Percentiles rank a stretch among this genome's conserved stretches.
phyloP scores from a whole-genome alignment of 2,888 invertebrate genomes.

The Itoplectis maculator region DNA sequence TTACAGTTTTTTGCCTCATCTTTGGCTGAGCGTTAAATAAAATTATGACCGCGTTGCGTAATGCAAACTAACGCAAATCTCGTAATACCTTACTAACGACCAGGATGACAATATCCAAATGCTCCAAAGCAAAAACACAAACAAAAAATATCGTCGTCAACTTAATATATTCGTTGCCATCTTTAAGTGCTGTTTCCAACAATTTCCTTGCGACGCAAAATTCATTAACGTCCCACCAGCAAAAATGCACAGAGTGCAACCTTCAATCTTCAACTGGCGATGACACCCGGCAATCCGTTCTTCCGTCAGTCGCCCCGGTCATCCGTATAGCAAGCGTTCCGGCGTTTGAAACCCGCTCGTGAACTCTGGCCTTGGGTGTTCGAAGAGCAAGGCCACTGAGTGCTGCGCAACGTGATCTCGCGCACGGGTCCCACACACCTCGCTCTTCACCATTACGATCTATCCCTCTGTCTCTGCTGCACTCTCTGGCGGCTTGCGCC shows the following conservation, averaged over 20 bases:
- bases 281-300: neutral
- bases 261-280: neutral
- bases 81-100: neutral
- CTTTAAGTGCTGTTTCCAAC: too few species aligned
- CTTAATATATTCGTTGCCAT: too few species aligned
- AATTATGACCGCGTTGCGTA: neutral
- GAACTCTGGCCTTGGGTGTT: conserved; percentile 80
- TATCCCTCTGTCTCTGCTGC: conserved; percentile 28
- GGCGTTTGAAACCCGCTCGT: conserved; percentile 66
- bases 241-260: neutral
- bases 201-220: too few species aligned
- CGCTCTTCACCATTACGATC: conserved; percentile 33
- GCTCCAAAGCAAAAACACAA: neutral
- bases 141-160: neutral
- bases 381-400: conserved; percentile 77
- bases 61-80: neutral
- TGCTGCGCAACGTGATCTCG: conserved; percentile 46
- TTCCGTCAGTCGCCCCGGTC: too few species aligned
- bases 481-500: conserved; percentile 24
- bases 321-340: neutral
- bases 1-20: conserved; percentile 36
- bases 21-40: conserved; percentile 5
- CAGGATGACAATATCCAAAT: neutral
- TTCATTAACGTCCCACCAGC: too few species aligned
- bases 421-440: conserved; percentile 51